phyloP scores from a whole-genome alignment of 1,140 invertebrate genomes.

The Drosophila quadrilineata region DNA sequence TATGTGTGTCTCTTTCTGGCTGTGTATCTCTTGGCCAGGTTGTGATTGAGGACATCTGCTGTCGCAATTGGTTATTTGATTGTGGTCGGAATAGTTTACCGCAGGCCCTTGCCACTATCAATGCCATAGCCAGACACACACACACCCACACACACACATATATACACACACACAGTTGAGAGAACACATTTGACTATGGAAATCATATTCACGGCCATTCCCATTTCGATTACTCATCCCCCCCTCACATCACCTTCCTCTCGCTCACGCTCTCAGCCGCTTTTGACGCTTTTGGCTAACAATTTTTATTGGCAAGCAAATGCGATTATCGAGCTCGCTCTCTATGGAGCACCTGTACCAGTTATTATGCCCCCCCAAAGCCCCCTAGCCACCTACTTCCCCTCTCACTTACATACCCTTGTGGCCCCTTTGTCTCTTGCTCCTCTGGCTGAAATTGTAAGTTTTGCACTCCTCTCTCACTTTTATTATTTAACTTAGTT shows the following conservation, averaged over 20 bases:
- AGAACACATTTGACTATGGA: too few relatives aligned
- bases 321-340: constrained; percentile 34
- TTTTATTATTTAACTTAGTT: too few relatives aligned
- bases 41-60: constrained; percentile 38
- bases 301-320: constrained; percentile 40
- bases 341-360: constrained; percentile 19
- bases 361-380: too few relatives aligned
- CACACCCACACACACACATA: not conserved
- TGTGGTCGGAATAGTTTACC: constrained; percentile 57
- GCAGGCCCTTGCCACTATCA: constrained; percentile 37
- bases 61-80: constrained; percentile 58
- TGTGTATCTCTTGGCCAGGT: constrained; percentile 10
- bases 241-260: not conserved
- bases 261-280: not conserved
- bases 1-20: not conserved
- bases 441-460: too few relatives aligned
- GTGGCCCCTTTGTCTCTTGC: constrained; percentile 15
- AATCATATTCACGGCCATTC: constrained; percentile 39
- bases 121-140: constrained; percentile 12
- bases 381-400: too few relatives aligned
- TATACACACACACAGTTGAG: constrained; percentile 3
- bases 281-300: constrained; percentile 38
- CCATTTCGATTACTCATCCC: too few relatives aligned
- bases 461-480: not conserved
- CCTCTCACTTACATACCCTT: not conserved